Conservation (phyloP, 2,113 vertebrate species). For the Nyctibius bracteatus region DNA sequence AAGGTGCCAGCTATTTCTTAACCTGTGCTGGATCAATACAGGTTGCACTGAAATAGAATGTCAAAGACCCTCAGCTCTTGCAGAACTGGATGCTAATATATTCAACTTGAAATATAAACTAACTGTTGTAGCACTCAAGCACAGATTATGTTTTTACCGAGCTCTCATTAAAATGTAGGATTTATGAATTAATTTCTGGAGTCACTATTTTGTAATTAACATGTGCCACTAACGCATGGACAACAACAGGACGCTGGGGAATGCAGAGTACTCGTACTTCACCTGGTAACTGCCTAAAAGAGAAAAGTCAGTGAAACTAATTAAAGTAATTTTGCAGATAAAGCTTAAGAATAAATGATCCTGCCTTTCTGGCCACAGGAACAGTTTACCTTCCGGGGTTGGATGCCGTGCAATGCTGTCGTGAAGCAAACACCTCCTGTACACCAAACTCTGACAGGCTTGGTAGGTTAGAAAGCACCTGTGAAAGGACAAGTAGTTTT, state of each 20-base stretch:
- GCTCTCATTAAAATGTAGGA: background rate
- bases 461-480: conserved; percentile 96
- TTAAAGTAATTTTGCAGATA: background rate
- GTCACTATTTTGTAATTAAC: background rate
- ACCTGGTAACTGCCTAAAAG: accelerated
- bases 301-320: background rate
- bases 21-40: background rate
- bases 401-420: conserved; percentile 91
- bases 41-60: background rate
- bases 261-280: background rate
- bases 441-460: conserved; percentile 92
- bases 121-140: background rate
- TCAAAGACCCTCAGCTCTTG: background rate
- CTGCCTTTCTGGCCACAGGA: background rate
- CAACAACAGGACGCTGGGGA: background rate
- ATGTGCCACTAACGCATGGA: background rate
- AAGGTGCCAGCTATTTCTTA: background rate
- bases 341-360: background rate
- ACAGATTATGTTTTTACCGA: background rate
- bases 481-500: conserved; percentile 29
- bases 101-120: background rate
- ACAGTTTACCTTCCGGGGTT: conserved; percentile 85
- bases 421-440: conserved; percentile 91
- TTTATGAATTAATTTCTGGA: background rate
- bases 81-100: background rate